Base-by-base conservation (phyloP, 1,140 invertebrate genomes). In the Drosophila nannoptera region DNA sequence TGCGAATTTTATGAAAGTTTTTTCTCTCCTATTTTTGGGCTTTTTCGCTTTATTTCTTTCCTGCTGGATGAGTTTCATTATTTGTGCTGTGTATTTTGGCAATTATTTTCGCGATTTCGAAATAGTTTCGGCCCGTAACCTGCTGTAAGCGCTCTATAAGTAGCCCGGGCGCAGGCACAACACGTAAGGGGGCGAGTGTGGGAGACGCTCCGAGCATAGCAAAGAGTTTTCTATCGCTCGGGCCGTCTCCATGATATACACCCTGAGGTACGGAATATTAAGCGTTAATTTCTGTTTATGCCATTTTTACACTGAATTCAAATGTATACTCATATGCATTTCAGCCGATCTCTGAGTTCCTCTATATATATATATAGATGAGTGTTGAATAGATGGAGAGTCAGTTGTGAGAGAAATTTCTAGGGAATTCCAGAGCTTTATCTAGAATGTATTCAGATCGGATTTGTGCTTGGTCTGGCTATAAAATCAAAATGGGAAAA, bases 1-100 rank as follows among this genome's bases (percentile, higher is more conserved):
- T 80, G 73, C 64, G 36, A 81, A 14, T 66, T 82, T 83, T 83
- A 78, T 75, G 78, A 84, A 84, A 84, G 80, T 83, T 83, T 49
- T 8, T 38, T 38, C 49, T 56, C 49, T 22, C 36, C 48, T 69
- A 58, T 46, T 59, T 50, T 36, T 65, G n/a, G n/a, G n/a, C n/a
- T 52, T 53, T 22, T 22, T 22, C 22, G 22, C 3, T 22, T 22
- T 22, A n/a, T n/a, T 22, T 22, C 22, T 22, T 22, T 22, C 22
- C 22, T 22, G 22, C 3, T 22, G 22, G 22, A 22, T 22, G 22
- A 22, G 22, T 22, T 22, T 22, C 22, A 22, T 53, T 55, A 59
- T 80, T 81, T 69, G 74, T 71, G 60, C 2, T 49, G 46, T 11
- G n/a, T 58, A 60, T 60, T 60, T 61, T 77, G 53, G 58, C 53